Evolutionary conservation across 1,140 invertebrate species (phyloP).

Genomic region (Papilio polytes): DNA sequence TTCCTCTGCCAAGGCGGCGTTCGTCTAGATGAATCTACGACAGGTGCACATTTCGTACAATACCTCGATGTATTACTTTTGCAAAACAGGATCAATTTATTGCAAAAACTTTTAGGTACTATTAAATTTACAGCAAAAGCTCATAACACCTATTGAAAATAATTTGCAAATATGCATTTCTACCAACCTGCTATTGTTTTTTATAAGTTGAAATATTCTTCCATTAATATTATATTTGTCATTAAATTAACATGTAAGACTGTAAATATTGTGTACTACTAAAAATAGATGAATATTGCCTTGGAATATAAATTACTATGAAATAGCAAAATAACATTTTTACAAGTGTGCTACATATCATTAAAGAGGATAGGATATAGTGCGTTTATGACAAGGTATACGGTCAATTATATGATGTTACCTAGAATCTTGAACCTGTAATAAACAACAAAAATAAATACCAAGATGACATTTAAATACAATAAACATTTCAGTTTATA

Average conservation of each 20-base stretch:
- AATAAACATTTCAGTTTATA: slow-evolving; percentile 9
- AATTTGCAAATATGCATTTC: background rate
- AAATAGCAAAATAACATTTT: background rate
- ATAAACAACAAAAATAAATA: slow-evolving; percentile 7
- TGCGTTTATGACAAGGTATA: background rate
- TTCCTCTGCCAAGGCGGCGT: background rate
- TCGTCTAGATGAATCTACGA: background rate
- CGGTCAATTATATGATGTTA: background rate
- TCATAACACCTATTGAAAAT: background rate
- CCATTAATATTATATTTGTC: too few relatives aligned
- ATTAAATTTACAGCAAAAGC: background rate
- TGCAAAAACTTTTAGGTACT: too few relatives aligned
- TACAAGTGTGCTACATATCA: too few relatives aligned
- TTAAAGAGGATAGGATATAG: background rate
- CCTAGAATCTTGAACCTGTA: background rate
- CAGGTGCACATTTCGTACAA: background rate
- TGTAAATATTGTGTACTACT: too few relatives aligned
- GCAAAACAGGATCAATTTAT: too few relatives aligned
- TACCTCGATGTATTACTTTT: too few relatives aligned
- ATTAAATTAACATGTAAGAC: too few relatives aligned
- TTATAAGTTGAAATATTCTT: background rate
- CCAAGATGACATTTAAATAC: slow-evolving; percentile 8
- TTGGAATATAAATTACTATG: background rate
- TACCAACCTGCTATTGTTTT: background rate
- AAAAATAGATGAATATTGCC: too few relatives aligned